A percentile compares a stretch with the other conserved stretches of the same genome.
phyloP scores from a whole-genome alignment of 2,113 vertebrate genomes.

The Murina feae region DNA sequence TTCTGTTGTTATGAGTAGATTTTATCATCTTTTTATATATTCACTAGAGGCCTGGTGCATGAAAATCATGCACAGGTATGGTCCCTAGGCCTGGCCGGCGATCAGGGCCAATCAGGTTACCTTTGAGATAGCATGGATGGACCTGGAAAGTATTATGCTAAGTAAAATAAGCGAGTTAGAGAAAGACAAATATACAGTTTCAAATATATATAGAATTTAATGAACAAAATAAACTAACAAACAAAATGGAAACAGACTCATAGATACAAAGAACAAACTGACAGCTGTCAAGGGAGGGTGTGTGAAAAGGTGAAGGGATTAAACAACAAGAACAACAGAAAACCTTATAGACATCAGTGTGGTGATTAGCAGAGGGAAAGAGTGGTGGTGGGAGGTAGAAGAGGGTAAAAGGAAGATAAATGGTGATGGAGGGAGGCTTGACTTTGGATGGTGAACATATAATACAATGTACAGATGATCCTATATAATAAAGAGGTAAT shows the following conservation, averaged over 20 bases:
- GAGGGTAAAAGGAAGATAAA: not conserved
- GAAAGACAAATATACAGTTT: not conserved
- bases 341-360: not conserved
- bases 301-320: not conserved
- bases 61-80: too few relatives aligned
- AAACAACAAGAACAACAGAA: not conserved
- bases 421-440: not conserved
- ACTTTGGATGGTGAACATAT: not conserved
- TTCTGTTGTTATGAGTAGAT: not conserved
- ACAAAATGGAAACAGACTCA: not conserved
- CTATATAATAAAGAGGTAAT: too few relatives aligned
- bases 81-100: too few relatives aligned
- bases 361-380: not conserved
- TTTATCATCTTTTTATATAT: not conserved
- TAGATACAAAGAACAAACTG: not conserved
- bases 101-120: not conserved
- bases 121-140: not conserved
- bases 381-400: not conserved
- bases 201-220: not conserved
- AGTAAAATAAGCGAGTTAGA: not conserved
- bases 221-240: not conserved
- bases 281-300: not conserved
- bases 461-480: not conserved
- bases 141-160: not conserved
- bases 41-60: not conserved